Percentiles rank a stretch among this genome's conserved stretches.
Conservation (phyloP, 2,113 vertebrate species). For the Bos javanicus region DNA sequence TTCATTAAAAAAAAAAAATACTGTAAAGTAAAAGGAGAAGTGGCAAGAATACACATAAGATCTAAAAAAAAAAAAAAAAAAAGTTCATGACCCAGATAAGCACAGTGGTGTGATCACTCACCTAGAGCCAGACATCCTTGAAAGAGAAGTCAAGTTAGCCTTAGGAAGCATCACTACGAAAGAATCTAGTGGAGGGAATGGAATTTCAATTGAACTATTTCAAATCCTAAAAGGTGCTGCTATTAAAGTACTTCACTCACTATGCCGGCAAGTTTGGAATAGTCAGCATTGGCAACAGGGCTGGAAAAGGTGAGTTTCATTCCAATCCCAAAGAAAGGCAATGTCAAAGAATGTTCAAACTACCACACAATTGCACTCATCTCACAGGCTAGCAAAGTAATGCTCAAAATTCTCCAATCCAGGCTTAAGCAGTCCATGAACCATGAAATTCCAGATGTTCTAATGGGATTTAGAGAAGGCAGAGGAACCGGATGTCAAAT, state of each 20-base stretch:
- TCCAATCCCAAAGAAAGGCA: too few species aligned
- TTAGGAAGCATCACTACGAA: background rate
- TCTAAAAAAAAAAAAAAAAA: too few species aligned
- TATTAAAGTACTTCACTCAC: too few species aligned
- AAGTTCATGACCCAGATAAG: background rate
- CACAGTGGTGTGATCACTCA: background rate
- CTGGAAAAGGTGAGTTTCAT: too few species aligned
- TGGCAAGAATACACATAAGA: too few species aligned
- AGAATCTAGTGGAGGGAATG: background rate
- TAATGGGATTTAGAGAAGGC: background rate
- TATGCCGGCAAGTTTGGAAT: too few species aligned
- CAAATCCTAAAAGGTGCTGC: too few species aligned
- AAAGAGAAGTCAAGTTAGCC: background rate
- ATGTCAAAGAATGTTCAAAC: background rate
- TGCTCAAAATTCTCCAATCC: background rate
- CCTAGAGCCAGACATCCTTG: background rate
- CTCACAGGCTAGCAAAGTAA: background rate
- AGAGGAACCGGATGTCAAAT: background rate
- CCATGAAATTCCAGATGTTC: background rate
- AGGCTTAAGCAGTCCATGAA: background rate
- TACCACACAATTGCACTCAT: background rate
- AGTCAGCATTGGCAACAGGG: too few species aligned
- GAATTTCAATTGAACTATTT: background rate
- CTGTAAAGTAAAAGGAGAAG: too few species aligned
- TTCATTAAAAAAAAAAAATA: too few species aligned